Evolutionary conservation across 2,797 vertebrate genomes (phyloP).

Genomic region (Manis javanica): DNA sequence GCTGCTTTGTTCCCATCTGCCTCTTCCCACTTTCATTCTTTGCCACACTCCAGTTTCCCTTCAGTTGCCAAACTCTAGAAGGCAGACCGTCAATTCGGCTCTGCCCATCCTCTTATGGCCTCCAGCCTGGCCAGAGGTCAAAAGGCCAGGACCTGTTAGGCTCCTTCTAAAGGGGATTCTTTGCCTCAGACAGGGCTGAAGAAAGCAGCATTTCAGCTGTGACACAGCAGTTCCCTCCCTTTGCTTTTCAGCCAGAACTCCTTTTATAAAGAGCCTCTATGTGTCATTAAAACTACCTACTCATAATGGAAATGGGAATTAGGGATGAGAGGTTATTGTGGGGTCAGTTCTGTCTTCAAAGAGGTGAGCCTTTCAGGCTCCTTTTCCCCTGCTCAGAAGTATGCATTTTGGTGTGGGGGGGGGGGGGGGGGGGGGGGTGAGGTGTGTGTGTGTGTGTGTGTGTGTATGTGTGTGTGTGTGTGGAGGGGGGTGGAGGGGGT

Average conservation of each 20-base stretch:
- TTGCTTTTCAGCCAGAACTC: conserved; percentile 1
- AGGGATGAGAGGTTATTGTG: background rate
- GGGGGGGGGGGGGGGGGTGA: too few relatives aligned
- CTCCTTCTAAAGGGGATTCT: conserved; percentile 30
- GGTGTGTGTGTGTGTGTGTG: too few relatives aligned
- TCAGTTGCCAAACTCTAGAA: background rate
- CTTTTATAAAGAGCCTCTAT: conserved; percentile 21
- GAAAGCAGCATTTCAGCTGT: background rate
- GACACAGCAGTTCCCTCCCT: background rate
- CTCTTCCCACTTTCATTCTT: conserved; percentile 30
- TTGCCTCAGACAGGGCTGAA: background rate
- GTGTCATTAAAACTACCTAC: conserved; percentile 11
- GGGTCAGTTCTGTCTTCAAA: background rate
- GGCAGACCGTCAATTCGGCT: background rate
- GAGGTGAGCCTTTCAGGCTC: background rate
- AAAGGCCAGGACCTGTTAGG: background rate
- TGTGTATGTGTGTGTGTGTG: background rate
- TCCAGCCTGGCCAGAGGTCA: conserved; percentile 42
- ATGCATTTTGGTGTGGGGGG: too few relatives aligned
- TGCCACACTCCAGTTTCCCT: background rate
- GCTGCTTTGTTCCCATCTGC: background rate
- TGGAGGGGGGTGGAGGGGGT: too few relatives aligned
- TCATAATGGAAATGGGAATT: background rate
- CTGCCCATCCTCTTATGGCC: background rate
- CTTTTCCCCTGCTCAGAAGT: background rate